Base-by-base conservation (phyloP, 1,140 invertebrate genomes). In the Eueides isabella region DNA sequence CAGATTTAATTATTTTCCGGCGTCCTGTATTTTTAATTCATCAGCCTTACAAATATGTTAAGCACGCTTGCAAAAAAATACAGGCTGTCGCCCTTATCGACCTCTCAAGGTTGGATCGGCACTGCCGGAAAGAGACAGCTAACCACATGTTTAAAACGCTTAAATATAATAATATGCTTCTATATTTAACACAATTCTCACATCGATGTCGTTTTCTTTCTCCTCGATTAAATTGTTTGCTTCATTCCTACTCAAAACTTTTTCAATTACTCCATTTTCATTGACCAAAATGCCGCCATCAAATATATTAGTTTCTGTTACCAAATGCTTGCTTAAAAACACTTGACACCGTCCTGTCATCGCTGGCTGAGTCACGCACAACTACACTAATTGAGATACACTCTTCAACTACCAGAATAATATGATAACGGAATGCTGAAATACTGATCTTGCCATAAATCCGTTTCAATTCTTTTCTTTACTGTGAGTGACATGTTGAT, bases 201-300 rank as follows among this genome's bases (percentile, higher is more conserved):
- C 93, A 84, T 92, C 84, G 63, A 94, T 84, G 63, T 88, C 86
- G 12, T 85, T 81, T 75, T 93, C 89, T 68, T 85, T 88, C 31
- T 94, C 90, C 12, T 92, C 88, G 3, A 93, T 16, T 67, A 95
- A 86, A 65, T 92, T 91, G 69, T 92, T 89, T 77, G 71, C 89
- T 77, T 90, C 86, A 72, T 80, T 71, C 73, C 81, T 91, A 75
- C 70, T 92, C 73, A 85, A 85, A 61, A 94, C 72, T 71, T 89
- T 75, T 77, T 85, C 78, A 67, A 94, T 93, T 23, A 85, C 72
- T 0, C 93, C 93, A 73, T 81, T 76, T 62, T 82, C 82, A 71
- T 90, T 73, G 14, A 93, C 90, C 12, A 92, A 70, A 31, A 94
- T 78, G 7, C 85, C 90, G 28, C 93, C 92, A 38, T 89, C 83